phyloP scores from a whole-genome alignment of 2,888 invertebrate genomes.

The Venusia cambrica region DNA sequence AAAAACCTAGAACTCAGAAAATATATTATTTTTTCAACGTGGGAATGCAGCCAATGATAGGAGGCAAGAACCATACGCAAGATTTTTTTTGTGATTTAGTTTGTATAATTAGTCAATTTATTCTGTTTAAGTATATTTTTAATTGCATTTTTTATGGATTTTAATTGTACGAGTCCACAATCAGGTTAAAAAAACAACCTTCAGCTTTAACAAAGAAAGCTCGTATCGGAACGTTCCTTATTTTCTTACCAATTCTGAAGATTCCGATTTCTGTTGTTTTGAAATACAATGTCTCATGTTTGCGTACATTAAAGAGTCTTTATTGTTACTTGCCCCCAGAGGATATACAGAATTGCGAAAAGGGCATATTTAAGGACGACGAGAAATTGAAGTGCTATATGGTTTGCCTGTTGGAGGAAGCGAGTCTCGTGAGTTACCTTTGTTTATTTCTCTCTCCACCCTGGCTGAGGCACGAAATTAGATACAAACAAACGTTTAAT shows the following conservation, averaged over 20 bases:
- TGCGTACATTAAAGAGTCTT: slow-evolving; percentile 65
- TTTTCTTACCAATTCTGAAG: slow-evolving; percentile 6
- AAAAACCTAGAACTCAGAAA: too few relatives aligned
- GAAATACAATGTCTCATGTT: slow-evolving; percentile 53
- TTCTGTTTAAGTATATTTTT: too few relatives aligned
- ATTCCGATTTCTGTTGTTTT: slow-evolving; percentile 33
- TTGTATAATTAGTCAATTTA: too few relatives aligned
- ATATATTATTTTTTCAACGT: too few relatives aligned
- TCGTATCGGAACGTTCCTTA: too few relatives aligned
- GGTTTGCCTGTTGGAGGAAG: slow-evolving; percentile 77
- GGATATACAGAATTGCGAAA: slow-evolving; percentile 78
- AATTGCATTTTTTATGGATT: too few relatives aligned
- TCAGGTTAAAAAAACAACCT: too few relatives aligned
- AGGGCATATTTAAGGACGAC: slow-evolving; percentile 79
- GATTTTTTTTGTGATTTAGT: too few relatives aligned
- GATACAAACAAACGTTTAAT: slow-evolving; percentile 54
- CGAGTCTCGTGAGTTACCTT: slow-evolving; percentile 72
- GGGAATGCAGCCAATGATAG: too few relatives aligned
- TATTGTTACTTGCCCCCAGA: slow-evolving; percentile 72
- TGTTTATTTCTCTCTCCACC: slow-evolving; percentile 56
- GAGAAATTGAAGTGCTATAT: slow-evolving; percentile 78
- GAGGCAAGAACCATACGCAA: too few relatives aligned
- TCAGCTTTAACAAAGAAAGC: too few relatives aligned
- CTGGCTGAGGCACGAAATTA: slow-evolving; percentile 46
- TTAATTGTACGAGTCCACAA: too few relatives aligned